These are phyloP conservation scores for Tachysurus fulvidraco DNA, from an alignment of 2,113 vertebrate species.

Conservation along the genomic window DNA sequence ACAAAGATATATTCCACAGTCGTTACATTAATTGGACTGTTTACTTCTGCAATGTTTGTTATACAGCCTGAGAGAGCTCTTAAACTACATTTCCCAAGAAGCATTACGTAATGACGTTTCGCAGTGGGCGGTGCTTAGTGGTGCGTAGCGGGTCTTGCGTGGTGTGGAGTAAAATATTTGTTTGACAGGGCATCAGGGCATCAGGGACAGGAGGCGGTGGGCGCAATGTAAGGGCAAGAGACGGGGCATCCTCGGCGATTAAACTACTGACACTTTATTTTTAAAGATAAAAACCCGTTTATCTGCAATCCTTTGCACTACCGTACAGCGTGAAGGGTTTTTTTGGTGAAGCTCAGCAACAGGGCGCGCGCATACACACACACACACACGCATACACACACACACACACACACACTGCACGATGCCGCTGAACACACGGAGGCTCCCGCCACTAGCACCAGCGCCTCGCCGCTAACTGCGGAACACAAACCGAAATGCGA, in stretches of 20 bases:
- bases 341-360: constrained; percentile 67
- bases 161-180: constrained; percentile 59
- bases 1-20: neutral
- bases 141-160: constrained; percentile 65
- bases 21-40: neutral
- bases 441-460: constrained; percentile 61
- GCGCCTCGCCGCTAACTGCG: constrained; percentile 66
- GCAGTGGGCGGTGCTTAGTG: constrained; percentile 67
- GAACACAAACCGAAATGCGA: constrained; percentile 68
- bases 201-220: constrained; percentile 26
- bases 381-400: too few species aligned
- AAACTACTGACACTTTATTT: constrained; percentile 57
- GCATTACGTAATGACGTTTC: constrained; percentile 53
- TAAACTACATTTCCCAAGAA: constrained; percentile 70
- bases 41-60: too few species aligned
- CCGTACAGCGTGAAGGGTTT: neutral
- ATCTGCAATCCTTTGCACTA: neutral
- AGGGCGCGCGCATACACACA: constrained; percentile 58
- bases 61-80: too few species aligned
- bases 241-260: constrained; percentile 35
- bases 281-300: neutral
- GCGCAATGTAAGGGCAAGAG: constrained; percentile 39
- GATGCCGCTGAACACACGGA: constrained; percentile 65
- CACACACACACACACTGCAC: constrained; percentile 36
- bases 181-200: constrained; percentile 63